A percentile compares a stretch with the other conserved stretches of the same genome.
Evolutionary conservation across 2,888 invertebrate species (phyloP).

Genomic region (Bruchidius siliquastri): DNA sequence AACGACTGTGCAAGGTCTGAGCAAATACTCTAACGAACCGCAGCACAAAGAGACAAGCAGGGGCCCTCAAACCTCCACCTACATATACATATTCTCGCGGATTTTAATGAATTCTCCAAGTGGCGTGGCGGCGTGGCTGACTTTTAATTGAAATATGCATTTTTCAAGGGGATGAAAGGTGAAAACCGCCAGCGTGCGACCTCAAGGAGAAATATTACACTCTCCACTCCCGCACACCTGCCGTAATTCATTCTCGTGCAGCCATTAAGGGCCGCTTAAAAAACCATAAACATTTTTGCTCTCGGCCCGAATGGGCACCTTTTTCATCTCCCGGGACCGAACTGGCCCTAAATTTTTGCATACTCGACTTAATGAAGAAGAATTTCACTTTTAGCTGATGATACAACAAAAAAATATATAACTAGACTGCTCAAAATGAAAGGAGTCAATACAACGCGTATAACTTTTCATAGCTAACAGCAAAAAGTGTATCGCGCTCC

Average conservation of each 20-base stretch:
- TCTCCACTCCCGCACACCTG: constrained; percentile 21
- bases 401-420: constrained; percentile 10
- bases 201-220: constrained; percentile 38
- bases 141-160: constrained; percentile 13
- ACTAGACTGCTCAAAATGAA: background rate
- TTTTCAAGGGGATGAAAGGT: constrained; percentile 13
- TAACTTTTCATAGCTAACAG: too few species aligned
- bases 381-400: constrained; percentile 6
- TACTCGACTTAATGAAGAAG: constrained; percentile 2
- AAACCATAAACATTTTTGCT: constrained; percentile 45
- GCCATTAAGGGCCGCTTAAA: constrained; percentile 42
- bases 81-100: background rate
- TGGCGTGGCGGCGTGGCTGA: background rate
- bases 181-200: constrained; percentile 4
- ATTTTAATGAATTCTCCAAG: background rate
- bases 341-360: background rate
- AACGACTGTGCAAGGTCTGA: background rate
- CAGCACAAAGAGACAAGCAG: background rate
- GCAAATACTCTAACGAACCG: background rate
- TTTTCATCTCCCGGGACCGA: background rate
- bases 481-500: too few species aligned
- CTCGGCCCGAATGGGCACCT: constrained; percentile 19
- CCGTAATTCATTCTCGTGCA: constrained; percentile 37
- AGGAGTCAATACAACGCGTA: too few species aligned
- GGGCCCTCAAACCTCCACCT: background rate